These are phyloP conservation scores for Phataginus tricuspis DNA, from an alignment of 2,797 vertebrate genomes.

Conservation along the genomic window DNA sequence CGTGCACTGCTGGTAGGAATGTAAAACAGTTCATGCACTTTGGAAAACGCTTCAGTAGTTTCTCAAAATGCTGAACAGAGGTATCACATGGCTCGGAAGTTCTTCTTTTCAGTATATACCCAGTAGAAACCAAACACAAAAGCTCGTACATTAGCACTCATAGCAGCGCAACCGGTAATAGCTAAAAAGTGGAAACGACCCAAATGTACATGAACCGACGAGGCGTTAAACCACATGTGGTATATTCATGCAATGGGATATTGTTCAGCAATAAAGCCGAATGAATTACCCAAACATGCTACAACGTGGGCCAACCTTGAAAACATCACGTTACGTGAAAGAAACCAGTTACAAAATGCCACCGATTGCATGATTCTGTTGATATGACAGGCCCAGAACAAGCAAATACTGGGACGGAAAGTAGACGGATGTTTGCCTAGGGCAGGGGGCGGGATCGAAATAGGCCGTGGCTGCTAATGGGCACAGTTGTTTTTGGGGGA, in stretches of 20 bases:
- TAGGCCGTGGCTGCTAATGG: not conserved
- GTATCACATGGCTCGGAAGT: fast-evolving
- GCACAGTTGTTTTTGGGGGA: not conserved
- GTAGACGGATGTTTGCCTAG: not conserved
- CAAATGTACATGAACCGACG: not conserved
- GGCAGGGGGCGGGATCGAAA: not conserved
- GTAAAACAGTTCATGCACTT: not conserved
- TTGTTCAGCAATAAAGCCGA: not conserved
- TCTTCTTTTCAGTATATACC: not conserved
- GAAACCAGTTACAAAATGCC: not conserved
- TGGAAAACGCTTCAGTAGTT: not conserved
- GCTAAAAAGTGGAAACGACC: not conserved
- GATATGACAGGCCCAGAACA: not conserved
- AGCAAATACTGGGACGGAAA: not conserved
- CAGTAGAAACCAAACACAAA: not conserved
- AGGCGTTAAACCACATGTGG: not conserved
- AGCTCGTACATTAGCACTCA: not conserved
- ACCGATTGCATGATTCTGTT: not conserved
- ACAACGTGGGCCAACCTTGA: not conserved
- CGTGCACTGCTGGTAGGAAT: not conserved
- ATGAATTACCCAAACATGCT: not conserved
- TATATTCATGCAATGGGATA: not conserved
- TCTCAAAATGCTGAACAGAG: not conserved
- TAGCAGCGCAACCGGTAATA: not conserved
- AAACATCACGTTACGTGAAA: not conserved